These are phyloP conservation scores for Ostrea denselamellosa DNA, from an alignment of 1,140 invertebrate species.

Conservation along the genomic window DNA sequence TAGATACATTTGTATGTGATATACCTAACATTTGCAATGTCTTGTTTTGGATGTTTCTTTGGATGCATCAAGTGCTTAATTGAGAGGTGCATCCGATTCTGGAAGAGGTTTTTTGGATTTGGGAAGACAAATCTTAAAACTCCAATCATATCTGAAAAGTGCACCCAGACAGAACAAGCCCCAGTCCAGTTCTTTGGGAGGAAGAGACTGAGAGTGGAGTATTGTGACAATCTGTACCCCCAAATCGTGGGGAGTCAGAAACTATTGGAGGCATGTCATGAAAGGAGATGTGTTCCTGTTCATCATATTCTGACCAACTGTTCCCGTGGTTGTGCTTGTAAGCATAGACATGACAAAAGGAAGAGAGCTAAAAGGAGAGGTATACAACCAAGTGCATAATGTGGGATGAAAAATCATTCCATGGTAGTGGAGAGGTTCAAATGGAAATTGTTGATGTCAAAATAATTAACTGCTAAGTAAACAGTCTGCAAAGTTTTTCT, in stretches of 20 bases:
- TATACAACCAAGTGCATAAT: background rate
- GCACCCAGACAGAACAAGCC: background rate
- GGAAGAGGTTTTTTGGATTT: conserved; percentile 41
- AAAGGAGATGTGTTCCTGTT: background rate
- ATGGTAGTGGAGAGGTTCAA: no score
- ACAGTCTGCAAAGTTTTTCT: no score
- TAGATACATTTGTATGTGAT: background rate
- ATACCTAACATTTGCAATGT: background rate
- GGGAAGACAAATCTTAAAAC: background rate
- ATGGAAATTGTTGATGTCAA: no score
- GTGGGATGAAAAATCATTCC: no score
- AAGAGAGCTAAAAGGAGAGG: background rate
- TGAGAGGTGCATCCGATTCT: conserved; percentile 5
- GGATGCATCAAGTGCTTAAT: conserved; percentile 14
- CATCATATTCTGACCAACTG: background rate
- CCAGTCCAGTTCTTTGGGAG: background rate
- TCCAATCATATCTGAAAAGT: background rate
- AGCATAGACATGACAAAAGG: background rate
- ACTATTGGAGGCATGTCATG: background rate
- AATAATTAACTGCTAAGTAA: no score
- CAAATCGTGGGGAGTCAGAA: background rate
- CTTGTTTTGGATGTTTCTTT: background rate
- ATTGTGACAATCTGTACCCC: background rate
- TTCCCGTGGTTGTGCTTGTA: background rate
- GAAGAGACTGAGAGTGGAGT: background rate